Conservation (phyloP, 2,888 invertebrate genomes). For the Oligia fasciuncula region DNA sequence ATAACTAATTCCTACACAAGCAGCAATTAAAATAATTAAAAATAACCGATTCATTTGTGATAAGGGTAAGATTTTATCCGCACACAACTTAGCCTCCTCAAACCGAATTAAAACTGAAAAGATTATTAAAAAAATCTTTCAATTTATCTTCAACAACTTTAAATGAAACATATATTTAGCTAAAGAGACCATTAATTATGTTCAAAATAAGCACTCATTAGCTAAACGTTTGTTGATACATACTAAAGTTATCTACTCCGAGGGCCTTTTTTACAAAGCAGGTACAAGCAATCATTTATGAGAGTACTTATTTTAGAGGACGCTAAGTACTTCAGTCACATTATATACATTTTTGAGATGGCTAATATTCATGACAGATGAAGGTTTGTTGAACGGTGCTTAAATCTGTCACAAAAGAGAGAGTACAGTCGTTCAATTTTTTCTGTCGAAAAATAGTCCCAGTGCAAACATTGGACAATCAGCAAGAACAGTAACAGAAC, state of each 20-base stretch:
- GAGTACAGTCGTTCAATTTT: background rate
- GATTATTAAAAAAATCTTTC: constrained; percentile 18
- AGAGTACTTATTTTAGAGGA: constrained; percentile 34
- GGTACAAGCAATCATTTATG: constrained; percentile 21
- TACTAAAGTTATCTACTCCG: constrained; percentile 21
- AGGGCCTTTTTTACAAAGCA: constrained; percentile 30
- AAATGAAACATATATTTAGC: constrained; percentile 51
- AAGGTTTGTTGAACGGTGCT: background rate
- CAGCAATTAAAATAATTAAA: constrained; percentile 31
- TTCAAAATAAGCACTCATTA: constrained; percentile 45
- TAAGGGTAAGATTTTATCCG: background rate
- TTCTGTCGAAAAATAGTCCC: background rate
- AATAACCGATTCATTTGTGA: constrained; percentile 51
- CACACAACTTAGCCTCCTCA: constrained; percentile 35
- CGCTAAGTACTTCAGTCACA: background rate
- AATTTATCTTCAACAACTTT: constrained; percentile 59
- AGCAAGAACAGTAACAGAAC: background rate
- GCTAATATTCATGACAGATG: background rate
- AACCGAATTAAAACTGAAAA: constrained; percentile 52
- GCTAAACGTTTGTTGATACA: constrained; percentile 51
- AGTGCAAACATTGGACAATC: background rate
- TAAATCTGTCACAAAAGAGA: background rate
- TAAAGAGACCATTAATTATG: constrained; percentile 55
- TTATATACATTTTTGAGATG: background rate
- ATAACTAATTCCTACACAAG: constrained; percentile 25